A percentile compares a stretch with the other conserved stretches of the same genome.
phyloP scores from a whole-genome alignment of 2,113 vertebrate genomes.

The Nothoprocta pentlandii region DNA sequence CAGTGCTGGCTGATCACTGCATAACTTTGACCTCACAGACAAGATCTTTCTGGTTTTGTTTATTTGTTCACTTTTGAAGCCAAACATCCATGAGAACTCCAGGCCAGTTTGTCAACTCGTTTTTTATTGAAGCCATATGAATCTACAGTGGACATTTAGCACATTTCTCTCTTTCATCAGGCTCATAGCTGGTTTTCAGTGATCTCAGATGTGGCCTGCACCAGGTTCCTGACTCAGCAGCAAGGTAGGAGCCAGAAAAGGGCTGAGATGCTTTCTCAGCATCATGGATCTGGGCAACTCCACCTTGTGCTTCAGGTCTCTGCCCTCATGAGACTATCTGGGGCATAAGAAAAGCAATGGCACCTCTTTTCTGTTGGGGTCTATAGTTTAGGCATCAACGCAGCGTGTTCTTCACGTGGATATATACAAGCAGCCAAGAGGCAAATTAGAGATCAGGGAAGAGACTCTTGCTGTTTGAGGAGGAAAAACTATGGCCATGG shows the following conservation, averaged over 20 bases:
- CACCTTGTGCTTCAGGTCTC: neutral
- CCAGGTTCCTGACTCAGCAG: neutral
- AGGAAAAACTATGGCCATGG: neutral
- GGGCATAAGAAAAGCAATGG: accelerated
- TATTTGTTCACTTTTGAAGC: neutral
- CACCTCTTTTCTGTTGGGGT: neutral
- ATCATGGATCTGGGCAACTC: neutral
- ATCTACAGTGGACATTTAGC: neutral
- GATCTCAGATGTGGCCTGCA: neutral
- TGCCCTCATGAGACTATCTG: neutral
- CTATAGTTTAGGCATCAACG: neutral
- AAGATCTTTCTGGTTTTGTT: neutral
- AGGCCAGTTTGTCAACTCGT: neutral
- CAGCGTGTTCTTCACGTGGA: neutral
- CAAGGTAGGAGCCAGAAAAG: neutral
- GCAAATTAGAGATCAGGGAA: neutral
- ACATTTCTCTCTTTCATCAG: neutral
- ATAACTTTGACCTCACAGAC: neutral
- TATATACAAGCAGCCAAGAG: neutral
- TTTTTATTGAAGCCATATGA: neutral
- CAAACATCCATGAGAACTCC: neutral
- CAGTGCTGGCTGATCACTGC: neutral
- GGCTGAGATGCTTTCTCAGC: neutral
- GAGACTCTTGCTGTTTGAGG: neutral
- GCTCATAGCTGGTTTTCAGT: neutral